Evolutionary conservation across 1,140 invertebrate genomes (phyloP).

Genomic region (silkworm (Bombyx mori)): ASM3026992v2 NC_085107.1:9361501-9362000

Average conservation of each 20-base stretch:
- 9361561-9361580: no score
- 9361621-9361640: no score
- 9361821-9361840: slow-evolving; percentile 78
- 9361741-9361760: slow-evolving; percentile 50
- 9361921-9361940: slow-evolving; percentile 92
- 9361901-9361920: slow-evolving; percentile 86
- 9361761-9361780: slow-evolving; percentile 42
- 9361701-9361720: slow-evolving; percentile 9
- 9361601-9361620: no score
- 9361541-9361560: no score
- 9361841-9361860: slow-evolving; percentile 78
- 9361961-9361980: neutral
- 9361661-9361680: neutral
- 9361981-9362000: slow-evolving; percentile 1
- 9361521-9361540: no score
- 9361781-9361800: slow-evolving; percentile 7
- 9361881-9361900: slow-evolving; percentile 79
- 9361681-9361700: neutral
- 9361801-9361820: slow-evolving; percentile 13
- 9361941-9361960: slow-evolving; percentile 72
- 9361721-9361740: slow-evolving; percentile 33
- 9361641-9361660: no score
- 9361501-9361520: no score
- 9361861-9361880: slow-evolving; percentile 73
- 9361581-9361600: no score